Evolutionary conservation across 2,113 vertebrate species (phyloP).

Genomic region (Rhipidura dahli): DNA sequence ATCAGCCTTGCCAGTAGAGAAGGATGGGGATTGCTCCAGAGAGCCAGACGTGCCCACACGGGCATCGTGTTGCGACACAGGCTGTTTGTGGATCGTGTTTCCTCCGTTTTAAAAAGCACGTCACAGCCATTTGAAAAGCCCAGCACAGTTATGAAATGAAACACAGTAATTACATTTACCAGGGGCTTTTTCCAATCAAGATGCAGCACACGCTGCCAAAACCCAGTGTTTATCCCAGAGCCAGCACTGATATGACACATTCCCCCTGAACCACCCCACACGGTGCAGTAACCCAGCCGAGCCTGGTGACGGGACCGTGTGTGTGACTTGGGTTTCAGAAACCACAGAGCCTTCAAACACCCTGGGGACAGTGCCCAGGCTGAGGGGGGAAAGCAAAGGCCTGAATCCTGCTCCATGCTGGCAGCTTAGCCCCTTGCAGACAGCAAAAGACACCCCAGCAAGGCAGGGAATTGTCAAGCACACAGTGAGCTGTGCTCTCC

Average conservation of each 20-base stretch:
- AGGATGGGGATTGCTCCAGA: neutral
- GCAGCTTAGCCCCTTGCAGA: neutral
- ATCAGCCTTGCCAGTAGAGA: neutral
- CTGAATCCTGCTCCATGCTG: neutral
- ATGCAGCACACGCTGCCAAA: neutral
- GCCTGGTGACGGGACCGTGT: neutral
- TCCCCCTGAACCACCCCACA: neutral
- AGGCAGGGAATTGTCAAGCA: neutral
- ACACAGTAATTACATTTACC: neutral
- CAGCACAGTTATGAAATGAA: neutral
- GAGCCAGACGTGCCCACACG: neutral
- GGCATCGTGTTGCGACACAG: neutral
- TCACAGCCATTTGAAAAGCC: neutral
- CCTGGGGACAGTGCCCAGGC: neutral
- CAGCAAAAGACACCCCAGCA: neutral
- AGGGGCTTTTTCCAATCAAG: conserved; percentile 19
- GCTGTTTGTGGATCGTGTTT: neutral
- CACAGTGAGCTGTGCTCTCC: neutral
- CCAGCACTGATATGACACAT: neutral
- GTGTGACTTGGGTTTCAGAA: neutral
- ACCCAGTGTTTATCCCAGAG: neutral
- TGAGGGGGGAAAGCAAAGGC: neutral
- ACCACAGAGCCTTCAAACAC: neutral
- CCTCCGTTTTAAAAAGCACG: neutral
- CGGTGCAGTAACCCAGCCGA: neutral